Evolutionary conservation across 1,140 invertebrate genomes (phyloP).

Genomic region (Colletes gigas): DNA sequence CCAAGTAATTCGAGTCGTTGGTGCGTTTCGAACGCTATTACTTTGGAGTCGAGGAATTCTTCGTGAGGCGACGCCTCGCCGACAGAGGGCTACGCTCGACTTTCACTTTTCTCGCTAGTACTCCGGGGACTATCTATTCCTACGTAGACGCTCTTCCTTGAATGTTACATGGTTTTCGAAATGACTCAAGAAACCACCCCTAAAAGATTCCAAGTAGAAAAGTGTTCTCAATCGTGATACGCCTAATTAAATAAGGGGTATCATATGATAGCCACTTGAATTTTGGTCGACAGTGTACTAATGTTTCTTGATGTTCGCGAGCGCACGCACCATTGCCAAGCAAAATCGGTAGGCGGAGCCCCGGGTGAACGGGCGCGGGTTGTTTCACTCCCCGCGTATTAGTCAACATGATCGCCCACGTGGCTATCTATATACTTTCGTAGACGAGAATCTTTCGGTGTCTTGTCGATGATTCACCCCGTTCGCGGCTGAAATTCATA

Average conservation of each 20-base stretch:
- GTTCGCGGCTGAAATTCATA: background rate
- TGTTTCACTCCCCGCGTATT: conserved; percentile 64
- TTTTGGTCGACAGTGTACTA: conserved; percentile 53
- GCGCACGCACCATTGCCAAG: conserved; percentile 58
- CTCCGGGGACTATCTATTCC: no score
- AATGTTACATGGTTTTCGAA: no score
- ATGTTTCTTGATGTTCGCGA: conserved; percentile 50
- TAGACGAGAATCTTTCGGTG: no score
- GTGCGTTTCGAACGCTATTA: background rate
- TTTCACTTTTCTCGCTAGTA: background rate
- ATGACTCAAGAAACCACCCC: no score
- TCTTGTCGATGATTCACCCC: background rate
- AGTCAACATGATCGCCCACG: conserved; percentile 64
- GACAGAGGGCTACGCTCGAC: background rate
- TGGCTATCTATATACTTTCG: conserved; percentile 24
- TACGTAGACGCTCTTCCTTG: no score
- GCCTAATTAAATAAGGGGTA: no score
- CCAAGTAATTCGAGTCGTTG: background rate
- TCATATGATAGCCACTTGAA: conserved; percentile 1
- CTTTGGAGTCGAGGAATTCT: no score
- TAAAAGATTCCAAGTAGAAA: no score
- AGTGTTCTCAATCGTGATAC: no score
- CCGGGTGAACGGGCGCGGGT: conserved; percentile 50
- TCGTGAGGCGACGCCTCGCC: background rate
- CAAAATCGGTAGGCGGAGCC: conserved; percentile 69